Base-by-base conservation (phyloP, 2,888 invertebrate species). In the Julus scandinavius region DNA sequence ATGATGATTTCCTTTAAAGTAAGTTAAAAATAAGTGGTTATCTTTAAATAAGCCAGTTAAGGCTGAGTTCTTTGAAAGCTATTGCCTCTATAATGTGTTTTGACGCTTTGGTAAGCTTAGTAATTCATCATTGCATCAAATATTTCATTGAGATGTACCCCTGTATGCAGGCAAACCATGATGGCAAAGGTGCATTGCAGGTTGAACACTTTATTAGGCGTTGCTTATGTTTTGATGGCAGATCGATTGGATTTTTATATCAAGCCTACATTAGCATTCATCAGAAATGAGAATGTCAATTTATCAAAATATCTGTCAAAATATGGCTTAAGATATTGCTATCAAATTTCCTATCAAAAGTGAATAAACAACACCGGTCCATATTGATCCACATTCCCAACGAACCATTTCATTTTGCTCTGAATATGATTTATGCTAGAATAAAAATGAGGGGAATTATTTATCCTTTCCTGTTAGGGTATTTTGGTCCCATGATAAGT, bases 301-400 rank as follows among this genome's bases (percentile, higher is more conserved):
- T 20, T 63, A 63, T 63, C 63, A 63, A 20, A n/a, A 63, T 63
- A 63, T 63, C n/a, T 20, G 63, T 20, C n/a, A 63, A 63, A 63
- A 20, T 63, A 20, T 2, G 2, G 63, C n/a, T 63, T 0, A 20
- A 29, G 20, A 0, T 4, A 20, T 20, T 63, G 63, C 63, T 63
- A 63, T 63, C 63, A 63, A 63, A 17, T 63, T n/a, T n/a, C 17
- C 5, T 20, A n/a, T 20, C 20, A 63, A n/a, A 20, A 63, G 63
- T 20, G 63, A 63, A 63, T 63, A 20, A n/a, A 63, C 13, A 63
- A 20, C 6, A 63, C 15, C 20, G 20, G 13, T 50, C 17, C 17
- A 17, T 17, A 17, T 58, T 58, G 58, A 7, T 58, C 58, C 17
- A 17, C 58, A 58, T 13, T 58, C 7, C 13, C 11, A 58, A 58